These are phyloP conservation scores for Tragelaphus buxtoni DNA, from an alignment of 2,113 vertebrate species.

Conservation along the genomic window DNA sequence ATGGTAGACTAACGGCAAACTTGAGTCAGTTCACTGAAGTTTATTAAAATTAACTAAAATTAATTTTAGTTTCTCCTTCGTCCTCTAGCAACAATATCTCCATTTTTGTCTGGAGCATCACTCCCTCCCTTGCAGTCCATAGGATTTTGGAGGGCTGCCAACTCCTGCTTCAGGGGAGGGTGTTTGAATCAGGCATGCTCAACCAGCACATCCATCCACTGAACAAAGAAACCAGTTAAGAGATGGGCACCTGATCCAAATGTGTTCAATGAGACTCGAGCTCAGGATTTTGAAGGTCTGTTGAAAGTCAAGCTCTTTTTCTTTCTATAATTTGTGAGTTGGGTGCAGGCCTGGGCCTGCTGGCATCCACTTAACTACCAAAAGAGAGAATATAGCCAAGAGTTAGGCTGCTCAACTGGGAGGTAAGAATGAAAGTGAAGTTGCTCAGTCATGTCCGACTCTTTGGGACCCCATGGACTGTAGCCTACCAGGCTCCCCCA, in stretches of 20 bases:
- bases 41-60: background rate
- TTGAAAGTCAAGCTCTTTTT: background rate
- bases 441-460: background rate
- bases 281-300: background rate
- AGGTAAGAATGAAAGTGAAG: background rate
- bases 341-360: background rate
- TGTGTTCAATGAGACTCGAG: background rate
- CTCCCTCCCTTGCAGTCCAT: background rate
- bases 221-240: background rate
- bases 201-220: background rate
- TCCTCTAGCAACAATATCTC: background rate
- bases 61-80: too few species aligned
- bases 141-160: background rate
- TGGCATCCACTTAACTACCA: background rate
- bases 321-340: background rate
- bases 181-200: background rate
- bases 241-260: background rate
- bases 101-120: background rate
- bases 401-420: background rate
- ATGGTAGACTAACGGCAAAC: background rate
- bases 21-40: background rate
- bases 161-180: background rate
- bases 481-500: background rate
- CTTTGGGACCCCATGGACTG: background rate
- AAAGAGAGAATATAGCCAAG: background rate